Conservation (phyloP, 1,140 invertebrate species). For the Ptiloglossa arizonensis region DNA sequence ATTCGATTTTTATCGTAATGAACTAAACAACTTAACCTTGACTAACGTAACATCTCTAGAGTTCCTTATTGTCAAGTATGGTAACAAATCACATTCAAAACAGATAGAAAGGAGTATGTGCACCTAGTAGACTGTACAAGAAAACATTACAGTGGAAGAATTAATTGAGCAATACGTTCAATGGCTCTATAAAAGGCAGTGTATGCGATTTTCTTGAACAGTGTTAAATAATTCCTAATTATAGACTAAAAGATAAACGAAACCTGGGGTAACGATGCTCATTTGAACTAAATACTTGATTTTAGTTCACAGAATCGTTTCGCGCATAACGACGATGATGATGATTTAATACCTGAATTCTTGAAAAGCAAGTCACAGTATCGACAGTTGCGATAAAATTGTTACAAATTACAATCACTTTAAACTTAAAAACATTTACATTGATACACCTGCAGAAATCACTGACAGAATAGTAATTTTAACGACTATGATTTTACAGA, state of each 20-base stretch:
- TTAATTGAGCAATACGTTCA: conserved; percentile 66
- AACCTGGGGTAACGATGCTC: not conserved
- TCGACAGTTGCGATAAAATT: not conserved
- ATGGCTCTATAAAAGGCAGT: conserved; percentile 63
- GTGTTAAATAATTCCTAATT: conserved; percentile 23
- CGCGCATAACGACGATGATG: not conserved
- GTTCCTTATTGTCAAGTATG: conserved; percentile 62
- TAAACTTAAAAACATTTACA: not conserved
- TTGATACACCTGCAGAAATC: not conserved
- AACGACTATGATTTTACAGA: not conserved
- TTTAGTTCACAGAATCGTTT: not conserved
- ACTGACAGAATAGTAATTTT: not conserved
- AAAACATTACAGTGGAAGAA: conserved; percentile 57
- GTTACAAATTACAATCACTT: not conserved
- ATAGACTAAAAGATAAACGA: conserved; percentile 13
- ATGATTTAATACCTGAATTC: not conserved
- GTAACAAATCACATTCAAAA: conserved; percentile 60
- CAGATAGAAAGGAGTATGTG: conserved; percentile 46
- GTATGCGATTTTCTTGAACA: conserved; percentile 54
- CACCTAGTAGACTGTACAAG: conserved; percentile 36
- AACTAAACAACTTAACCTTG: conserved; percentile 27
- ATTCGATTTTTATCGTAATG: not conserved
- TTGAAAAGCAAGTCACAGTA: not conserved
- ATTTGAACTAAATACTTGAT: conserved; percentile 7
- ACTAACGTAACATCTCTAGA: conserved; percentile 4